phyloP scores from a whole-genome alignment of 1,140 invertebrate genomes.

The Trinorchestia longiramus region DNA sequence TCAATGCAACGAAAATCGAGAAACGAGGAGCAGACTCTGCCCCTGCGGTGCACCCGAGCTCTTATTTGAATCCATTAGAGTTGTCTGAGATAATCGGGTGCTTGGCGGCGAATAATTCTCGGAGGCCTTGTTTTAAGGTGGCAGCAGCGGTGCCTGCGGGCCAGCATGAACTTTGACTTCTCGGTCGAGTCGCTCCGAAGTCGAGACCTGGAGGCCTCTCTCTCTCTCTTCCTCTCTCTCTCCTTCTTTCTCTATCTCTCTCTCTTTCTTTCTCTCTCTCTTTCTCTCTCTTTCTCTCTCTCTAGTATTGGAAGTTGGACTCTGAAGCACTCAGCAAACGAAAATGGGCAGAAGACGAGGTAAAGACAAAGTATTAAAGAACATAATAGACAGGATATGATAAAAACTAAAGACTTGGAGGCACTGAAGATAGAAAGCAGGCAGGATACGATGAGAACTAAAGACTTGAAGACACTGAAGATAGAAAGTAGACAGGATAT shows the following conservation, averaged over 20 bases:
- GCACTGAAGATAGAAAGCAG: not conserved
- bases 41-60: slow-evolving; percentile 45
- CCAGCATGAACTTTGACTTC: not conserved
- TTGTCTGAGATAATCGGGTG: slow-evolving; percentile 55
- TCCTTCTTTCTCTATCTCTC: too few relatives aligned
- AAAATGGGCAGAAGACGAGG: not conserved
- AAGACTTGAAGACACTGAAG: not conserved
- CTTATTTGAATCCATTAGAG: slow-evolving; percentile 55
- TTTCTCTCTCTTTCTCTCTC: not conserved
- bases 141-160: not conserved
- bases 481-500: not conserved
- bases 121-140: slow-evolving; percentile 33
- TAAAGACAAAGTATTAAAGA: not conserved
- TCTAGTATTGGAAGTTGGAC: not conserved
- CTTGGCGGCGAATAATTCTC: slow-evolving; percentile 52
- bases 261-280: not conserved
- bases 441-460: not conserved
- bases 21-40: slow-evolving; percentile 9
- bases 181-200: not conserved
- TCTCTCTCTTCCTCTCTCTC: not conserved
- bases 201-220: not conserved
- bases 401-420: not conserved
- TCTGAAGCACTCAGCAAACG: not conserved
- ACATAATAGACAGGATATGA: not conserved
- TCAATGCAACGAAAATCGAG: slow-evolving; percentile 52